These are phyloP conservation scores for Porphyrio hochstetteri DNA, from an alignment of 2,113 vertebrate species.

Conservation along the genomic window DNA sequence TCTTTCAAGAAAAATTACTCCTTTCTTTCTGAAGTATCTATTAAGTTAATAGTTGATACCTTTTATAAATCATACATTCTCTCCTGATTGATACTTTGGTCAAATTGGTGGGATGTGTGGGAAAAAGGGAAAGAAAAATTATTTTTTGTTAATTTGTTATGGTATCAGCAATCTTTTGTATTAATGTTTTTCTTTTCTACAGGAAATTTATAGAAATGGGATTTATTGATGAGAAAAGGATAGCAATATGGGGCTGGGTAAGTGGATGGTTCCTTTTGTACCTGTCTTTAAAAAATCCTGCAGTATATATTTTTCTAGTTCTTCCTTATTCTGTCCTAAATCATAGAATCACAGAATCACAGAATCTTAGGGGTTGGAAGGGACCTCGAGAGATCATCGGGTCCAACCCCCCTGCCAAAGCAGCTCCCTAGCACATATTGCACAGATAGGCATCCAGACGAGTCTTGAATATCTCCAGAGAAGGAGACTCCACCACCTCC, in stretches of 20 bases:
- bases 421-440: too few species aligned
- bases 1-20: not conserved
- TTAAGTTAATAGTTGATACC: not conserved
- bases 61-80: slow-evolving; percentile 14
- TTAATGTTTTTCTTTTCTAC: slow-evolving; percentile 64
- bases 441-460: too few species aligned
- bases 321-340: not conserved
- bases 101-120: not conserved
- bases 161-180: not conserved
- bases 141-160: not conserved
- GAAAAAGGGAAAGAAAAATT: slow-evolving; percentile 35
- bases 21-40: not conserved
- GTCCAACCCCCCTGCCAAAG: too few species aligned
- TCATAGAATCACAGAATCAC: too few species aligned
- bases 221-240: slow-evolving; percentile 82
- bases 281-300: not conserved
- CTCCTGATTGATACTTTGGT: slow-evolving; percentile 26
- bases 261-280: slow-evolving; percentile 48
- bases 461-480: too few species aligned
- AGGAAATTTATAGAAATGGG: slow-evolving; percentile 86
- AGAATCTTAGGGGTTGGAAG: too few species aligned
- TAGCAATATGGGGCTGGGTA: slow-evolving; percentile 88
- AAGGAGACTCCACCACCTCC: too few species aligned
- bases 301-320: not conserved
- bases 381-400: too few species aligned